phyloP scores from a whole-genome alignment of 1,140 invertebrate genomes.

The Lepidurus couesii region DNA sequence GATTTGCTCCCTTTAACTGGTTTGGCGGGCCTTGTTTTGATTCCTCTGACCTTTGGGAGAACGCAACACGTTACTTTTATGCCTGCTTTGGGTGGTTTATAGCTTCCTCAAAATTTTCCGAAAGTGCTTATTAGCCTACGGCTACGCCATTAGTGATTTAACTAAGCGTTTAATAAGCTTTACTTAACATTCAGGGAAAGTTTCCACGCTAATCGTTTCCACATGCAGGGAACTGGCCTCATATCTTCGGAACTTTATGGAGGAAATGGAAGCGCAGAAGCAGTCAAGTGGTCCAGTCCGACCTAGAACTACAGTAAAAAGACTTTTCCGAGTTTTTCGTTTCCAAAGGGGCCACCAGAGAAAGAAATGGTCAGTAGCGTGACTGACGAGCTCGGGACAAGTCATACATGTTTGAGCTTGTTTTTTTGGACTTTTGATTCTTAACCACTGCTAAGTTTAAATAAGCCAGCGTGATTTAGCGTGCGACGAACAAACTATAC shows the following conservation, averaged over 20 bases:
- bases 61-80: not conserved
- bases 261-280: not conserved
- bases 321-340: not conserved
- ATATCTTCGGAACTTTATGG: not conserved
- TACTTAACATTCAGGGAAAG: not conserved
- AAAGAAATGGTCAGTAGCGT: not conserved
- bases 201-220: not conserved
- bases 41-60: not conserved
- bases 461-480: not conserved
- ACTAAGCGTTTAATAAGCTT: not conserved
- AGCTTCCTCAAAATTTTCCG: no score
- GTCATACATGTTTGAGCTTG: not conserved
- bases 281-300: not conserved
- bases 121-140: not conserved
- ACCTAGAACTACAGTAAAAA: not conserved
- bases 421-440: not conserved
- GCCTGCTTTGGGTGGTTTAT: not conserved
- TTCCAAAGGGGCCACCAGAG: not conserved
- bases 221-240: slow-evolving; percentile 8
- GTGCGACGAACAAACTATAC: not conserved
- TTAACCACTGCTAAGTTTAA: not conserved
- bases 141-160: not conserved
- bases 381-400: not conserved
- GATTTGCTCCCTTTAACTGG: not conserved
- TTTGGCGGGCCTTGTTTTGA: not conserved